phyloP scores from a whole-genome alignment of 2,113 vertebrate genomes.

The Microtus ochrogaster region DNA sequence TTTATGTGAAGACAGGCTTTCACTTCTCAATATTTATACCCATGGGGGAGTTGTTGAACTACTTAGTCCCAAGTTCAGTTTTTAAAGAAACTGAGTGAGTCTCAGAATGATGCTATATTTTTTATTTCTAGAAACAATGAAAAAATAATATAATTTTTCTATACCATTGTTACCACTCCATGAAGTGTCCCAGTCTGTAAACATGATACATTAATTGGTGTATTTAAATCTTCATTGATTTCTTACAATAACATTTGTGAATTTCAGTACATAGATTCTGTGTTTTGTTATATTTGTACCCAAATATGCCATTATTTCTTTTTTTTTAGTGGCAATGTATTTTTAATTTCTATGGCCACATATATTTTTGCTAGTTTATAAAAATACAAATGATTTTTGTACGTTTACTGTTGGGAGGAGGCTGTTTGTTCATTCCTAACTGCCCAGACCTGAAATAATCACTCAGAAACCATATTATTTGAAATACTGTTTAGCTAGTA shows the following conservation, averaged over 20 bases:
- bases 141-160: background rate
- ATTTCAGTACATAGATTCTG: background rate
- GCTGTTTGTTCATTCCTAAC: no score
- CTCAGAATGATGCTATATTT: background rate
- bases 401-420: background rate
- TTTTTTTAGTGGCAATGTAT: background rate
- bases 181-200: background rate
- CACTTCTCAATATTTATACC: background rate
- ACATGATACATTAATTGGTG: background rate
- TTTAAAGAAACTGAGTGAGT: background rate
- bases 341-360: background rate
- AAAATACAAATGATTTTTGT: background rate
- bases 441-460: no score
- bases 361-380: background rate
- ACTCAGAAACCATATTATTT: no score
- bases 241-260: background rate
- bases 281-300: background rate
- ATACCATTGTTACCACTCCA: background rate
- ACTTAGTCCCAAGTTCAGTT: background rate
- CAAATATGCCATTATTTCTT: background rate
- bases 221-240: background rate
- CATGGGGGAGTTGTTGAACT: background rate
- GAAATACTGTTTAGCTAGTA: no score
- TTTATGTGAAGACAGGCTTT: background rate
- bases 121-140: background rate